A percentile compares a stretch with the other conserved stretches of the same genome.
These are phyloP conservation scores for Euclidia mi DNA, from an alignment of 2,888 invertebrate species.

Conservation along the genomic window DNA sequence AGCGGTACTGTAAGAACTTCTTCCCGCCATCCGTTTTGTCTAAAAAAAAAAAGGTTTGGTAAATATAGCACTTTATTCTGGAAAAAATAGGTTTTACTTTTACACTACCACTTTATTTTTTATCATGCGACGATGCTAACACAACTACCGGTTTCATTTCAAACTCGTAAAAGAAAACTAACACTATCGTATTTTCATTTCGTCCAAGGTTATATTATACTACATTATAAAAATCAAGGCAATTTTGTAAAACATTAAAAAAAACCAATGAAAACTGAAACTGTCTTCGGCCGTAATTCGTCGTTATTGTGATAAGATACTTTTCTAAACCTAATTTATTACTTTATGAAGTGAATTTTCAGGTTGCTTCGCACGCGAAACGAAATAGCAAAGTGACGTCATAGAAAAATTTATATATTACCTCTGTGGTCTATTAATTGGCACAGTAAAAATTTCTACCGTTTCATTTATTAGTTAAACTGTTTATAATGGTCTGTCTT, in stretches of 20 bases:
- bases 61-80: too few relatives aligned
- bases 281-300: background rate
- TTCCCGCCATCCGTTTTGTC: too few relatives aligned
- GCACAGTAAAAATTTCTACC: slow-evolving; percentile 5
- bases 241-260: too few relatives aligned
- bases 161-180: slow-evolving; percentile 3
- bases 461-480: background rate
- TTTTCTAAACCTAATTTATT: slow-evolving; percentile 30
- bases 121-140: too few relatives aligned
- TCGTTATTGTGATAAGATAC: slow-evolving; percentile 6
- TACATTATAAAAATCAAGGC: slow-evolving; percentile 1
- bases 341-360: slow-evolving; percentile 21
- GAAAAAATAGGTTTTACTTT: too few relatives aligned
- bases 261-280: slow-evolving; percentile 11
- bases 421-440: slow-evolving; percentile 20
- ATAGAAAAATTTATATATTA: slow-evolving; percentile 36
- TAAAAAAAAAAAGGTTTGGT: too few relatives aligned
- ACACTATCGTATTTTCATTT: too few relatives aligned
- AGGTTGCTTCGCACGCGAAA: slow-evolving; percentile 16
- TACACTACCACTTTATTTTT: too few relatives aligned
- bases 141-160: too few relatives aligned
- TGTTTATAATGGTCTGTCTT: too few relatives aligned
- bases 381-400: slow-evolving; percentile 12
- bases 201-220: too few relatives aligned
- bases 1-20: too few relatives aligned